phyloP scores from a whole-genome alignment of 1,140 invertebrate species.

The Ceratosolen fusciceps region DNA sequence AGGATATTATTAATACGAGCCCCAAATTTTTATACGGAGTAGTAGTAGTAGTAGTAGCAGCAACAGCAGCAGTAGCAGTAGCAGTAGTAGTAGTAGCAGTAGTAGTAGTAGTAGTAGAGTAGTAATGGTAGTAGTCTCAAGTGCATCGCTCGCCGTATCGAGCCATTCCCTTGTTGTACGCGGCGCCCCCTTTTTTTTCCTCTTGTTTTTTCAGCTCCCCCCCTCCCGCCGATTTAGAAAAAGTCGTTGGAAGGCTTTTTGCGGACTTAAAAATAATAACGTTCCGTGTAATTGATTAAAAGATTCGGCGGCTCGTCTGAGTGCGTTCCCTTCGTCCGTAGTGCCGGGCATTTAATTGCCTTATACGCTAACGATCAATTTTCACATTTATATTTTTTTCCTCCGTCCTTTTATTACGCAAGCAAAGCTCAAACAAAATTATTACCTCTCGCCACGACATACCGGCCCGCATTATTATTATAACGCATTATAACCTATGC shows the following conservation, averaged over 20 bases:
- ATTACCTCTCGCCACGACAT: no score
- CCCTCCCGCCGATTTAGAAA: background rate
- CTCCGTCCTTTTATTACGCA: no score
- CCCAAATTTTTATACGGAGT: constrained; percentile 37
- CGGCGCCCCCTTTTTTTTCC: constrained; percentile 3
- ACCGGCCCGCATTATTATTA: no score
- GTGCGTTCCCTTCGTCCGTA: background rate
- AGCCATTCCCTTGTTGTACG: constrained; percentile 28
- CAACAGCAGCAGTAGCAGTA: no score
- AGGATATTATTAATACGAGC: constrained; percentile 17
- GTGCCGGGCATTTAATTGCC: background rate
- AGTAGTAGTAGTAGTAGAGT: no score
- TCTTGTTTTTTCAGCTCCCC: background rate
- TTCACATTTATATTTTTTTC: background rate
- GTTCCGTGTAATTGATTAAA: constrained; percentile 8
- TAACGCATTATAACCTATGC: no score
- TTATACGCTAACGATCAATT: background rate
- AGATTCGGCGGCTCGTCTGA: background rate
- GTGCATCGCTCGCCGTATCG: constrained; percentile 24
- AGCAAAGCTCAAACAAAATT: no score
- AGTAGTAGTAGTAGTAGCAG: no score
- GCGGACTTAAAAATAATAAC: constrained; percentile 8
- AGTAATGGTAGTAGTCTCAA: no score
- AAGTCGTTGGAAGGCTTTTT: constrained; percentile 10
- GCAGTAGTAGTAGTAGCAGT: no score